Percentiles rank a stretch among this genome's conserved stretches.
Evolutionary conservation across 2,888 invertebrate genomes (phyloP).

Genomic region (Helleia helle): DNA sequence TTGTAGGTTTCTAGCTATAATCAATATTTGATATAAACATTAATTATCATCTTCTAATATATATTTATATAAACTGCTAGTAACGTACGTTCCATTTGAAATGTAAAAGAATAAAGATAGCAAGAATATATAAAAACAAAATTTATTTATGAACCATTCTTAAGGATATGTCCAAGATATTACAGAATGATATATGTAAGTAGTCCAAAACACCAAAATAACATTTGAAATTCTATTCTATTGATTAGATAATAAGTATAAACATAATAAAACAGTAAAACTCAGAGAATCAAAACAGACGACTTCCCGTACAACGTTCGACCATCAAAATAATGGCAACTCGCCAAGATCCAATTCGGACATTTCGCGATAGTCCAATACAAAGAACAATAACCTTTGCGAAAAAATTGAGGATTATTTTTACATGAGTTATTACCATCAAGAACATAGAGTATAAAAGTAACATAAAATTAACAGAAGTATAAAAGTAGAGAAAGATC

Average conservation of each 20-base stretch:
- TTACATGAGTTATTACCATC: background rate
- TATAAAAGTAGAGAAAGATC: background rate
- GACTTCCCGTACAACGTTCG: constrained; percentile 47
- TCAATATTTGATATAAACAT: no score
- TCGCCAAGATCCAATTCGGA: constrained; percentile 50
- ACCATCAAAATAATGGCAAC: constrained; percentile 68
- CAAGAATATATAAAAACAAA: no score
- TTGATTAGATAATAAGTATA: background rate
- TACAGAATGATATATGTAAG: no score
- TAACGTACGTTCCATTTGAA: no score
- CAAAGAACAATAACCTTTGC: constrained; percentile 43
- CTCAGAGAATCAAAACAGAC: constrained; percentile 45
- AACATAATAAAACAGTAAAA: constrained; percentile 18
- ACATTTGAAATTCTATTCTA: no score
- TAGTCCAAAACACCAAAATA: no score
- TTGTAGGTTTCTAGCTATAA: no score
- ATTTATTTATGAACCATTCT: no score
- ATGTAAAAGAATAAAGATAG: no score
- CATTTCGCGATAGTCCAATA: constrained; percentile 33
- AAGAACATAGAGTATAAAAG: background rate
- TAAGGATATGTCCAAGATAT: no score
- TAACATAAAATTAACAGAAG: background rate
- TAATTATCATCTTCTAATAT: no score
- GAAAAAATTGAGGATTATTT: background rate
- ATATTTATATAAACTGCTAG: no score